These are phyloP conservation scores for Drosophila saltans DNA, from an alignment of 1,140 invertebrate species.

Conservation along the genomic window DNA sequence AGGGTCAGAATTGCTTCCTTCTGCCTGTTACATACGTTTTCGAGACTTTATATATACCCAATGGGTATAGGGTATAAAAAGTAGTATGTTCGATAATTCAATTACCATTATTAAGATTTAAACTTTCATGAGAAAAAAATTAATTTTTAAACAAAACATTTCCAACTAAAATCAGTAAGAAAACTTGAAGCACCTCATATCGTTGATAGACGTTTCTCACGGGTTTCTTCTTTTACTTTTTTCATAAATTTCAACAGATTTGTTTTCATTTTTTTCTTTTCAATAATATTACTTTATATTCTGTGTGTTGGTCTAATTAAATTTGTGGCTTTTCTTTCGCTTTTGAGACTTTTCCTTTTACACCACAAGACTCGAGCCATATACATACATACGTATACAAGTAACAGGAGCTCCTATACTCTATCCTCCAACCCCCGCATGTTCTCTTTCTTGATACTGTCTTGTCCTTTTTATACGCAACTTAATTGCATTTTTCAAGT, in stretches of 20 bases:
- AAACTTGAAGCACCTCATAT: too few relatives aligned
- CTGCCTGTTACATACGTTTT: too few relatives aligned
- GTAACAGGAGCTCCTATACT: not conserved
- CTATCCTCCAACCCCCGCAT: not conserved
- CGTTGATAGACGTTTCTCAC: not conserved
- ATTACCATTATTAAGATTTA: too few relatives aligned
- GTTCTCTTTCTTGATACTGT: not conserved
- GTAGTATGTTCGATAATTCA: too few relatives aligned
- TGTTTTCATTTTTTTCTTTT: not conserved
- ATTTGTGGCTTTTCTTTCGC: slow-evolving; percentile 6
- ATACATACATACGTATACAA: not conserved
- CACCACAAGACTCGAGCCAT: not conserved
- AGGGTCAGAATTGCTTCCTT: too few relatives aligned
- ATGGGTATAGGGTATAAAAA: too few relatives aligned
- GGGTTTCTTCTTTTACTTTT: not conserved
- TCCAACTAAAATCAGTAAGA: too few relatives aligned
- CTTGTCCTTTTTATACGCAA: slow-evolving; percentile 14
- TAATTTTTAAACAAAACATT: too few relatives aligned
- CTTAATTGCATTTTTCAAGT: slow-evolving; percentile 59
- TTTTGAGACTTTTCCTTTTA: slow-evolving; percentile 7
- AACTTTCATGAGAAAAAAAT: too few relatives aligned
- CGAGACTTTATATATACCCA: too few relatives aligned
- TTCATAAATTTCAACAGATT: not conserved
- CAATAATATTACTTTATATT: not conserved
- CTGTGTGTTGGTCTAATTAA: slow-evolving; percentile 2